Percentiles rank a stretch among this genome's conserved stretches.
phyloP scores from a whole-genome alignment of 2,888 invertebrate species.

The Drosophila monieri region DNA sequence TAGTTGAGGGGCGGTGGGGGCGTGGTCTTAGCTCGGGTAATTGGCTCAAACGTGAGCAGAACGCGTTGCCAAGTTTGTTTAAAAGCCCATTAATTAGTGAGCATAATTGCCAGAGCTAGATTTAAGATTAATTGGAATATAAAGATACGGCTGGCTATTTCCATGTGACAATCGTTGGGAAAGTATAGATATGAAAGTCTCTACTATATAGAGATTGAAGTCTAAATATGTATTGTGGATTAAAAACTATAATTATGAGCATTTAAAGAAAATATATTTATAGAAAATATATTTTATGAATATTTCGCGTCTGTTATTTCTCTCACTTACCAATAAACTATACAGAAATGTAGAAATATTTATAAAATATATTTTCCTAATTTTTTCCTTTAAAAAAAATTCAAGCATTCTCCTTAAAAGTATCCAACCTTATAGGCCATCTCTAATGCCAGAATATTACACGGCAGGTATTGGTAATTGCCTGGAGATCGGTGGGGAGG shows the following conservation, averaged over 20 bases:
- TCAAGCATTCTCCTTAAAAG: too few species aligned
- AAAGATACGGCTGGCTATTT: constrained; percentile 57
- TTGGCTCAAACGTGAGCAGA: constrained; percentile 74
- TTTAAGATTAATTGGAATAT: constrained; percentile 68
- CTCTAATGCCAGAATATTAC: constrained; percentile 20
- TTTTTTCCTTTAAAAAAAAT: too few species aligned
- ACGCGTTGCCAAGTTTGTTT: constrained; percentile 77
- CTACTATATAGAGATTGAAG: not conserved
- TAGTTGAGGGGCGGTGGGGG: constrained; percentile 46
- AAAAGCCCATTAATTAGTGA: constrained; percentile 70
- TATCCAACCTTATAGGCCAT: constrained; percentile 5
- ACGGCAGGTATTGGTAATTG: constrained; percentile 31
- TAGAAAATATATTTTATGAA: too few species aligned
- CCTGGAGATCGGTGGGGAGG: constrained; percentile 16
- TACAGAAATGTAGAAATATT: too few species aligned
- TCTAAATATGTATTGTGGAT: not conserved
- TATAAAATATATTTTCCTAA: too few species aligned
- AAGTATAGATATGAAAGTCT: not conserved
- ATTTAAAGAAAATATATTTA: too few species aligned
- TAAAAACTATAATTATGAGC: too few species aligned
- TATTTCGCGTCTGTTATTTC: too few species aligned
- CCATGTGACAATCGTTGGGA: constrained; percentile 33
- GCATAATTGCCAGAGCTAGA: constrained; percentile 60
- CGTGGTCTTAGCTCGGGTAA: constrained; percentile 39
- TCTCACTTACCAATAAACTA: too few species aligned